phyloP scores from a whole-genome alignment of 2,888 invertebrate species.

The Poecilus cupreus region DNA sequence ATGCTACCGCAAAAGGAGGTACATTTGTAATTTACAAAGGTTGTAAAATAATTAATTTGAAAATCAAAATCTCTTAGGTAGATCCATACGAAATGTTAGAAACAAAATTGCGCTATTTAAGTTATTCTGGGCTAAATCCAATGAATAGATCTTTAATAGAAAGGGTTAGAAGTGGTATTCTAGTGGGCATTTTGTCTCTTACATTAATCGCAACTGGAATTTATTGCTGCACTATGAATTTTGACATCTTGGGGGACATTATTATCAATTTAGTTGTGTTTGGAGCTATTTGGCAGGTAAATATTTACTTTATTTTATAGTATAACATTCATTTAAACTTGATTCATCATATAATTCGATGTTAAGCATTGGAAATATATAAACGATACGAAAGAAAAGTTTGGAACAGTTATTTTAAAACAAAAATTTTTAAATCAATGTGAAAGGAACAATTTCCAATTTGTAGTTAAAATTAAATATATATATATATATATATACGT shows the following conservation, averaged over 20 bases:
- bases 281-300: constrained; percentile 17
- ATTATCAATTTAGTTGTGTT: background rate
- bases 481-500: no score
- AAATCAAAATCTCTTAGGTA: background rate
- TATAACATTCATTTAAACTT: no score
- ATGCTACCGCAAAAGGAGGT: no score
- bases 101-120: background rate
- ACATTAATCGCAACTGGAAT: background rate
- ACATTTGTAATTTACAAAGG: no score
- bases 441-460: no score
- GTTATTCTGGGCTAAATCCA: background rate
- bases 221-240: background rate
- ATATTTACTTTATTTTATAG: background rate
- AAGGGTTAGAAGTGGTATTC: background rate
- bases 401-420: no score
- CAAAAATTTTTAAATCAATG: no score
- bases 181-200: background rate
- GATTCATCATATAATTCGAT: no score
- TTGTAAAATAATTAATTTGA: no score
- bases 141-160: background rate
- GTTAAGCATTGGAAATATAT: no score
- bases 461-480: no score
- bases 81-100: background rate
- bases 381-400: no score
- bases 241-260: background rate